Percentiles rank a stretch among this genome's conserved stretches.
These are phyloP conservation scores for Heteromormyrus szaboi DNA, from an alignment of 2,797 vertebrate species.

Conservation along the genomic window DNA sequence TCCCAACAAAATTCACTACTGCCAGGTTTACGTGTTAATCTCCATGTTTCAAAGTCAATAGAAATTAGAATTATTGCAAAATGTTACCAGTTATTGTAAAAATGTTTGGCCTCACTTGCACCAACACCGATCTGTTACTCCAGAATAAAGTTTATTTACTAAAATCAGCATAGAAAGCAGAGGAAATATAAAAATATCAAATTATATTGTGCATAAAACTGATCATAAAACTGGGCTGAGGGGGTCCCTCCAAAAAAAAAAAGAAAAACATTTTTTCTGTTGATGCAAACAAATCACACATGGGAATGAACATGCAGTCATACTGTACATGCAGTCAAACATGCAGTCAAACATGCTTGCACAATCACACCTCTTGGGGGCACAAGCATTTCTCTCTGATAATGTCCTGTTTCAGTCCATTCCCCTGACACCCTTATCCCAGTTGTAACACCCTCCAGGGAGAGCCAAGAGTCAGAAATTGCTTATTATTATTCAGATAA, in stretches of 20 bases:
- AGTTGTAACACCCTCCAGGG: neutral
- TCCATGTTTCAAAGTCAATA: neutral
- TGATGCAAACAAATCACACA: neutral
- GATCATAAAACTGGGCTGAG: neutral
- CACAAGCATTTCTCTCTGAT: conserved; percentile 5
- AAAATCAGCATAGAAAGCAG: neutral
- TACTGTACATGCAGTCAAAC: no score
- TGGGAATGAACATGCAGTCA: neutral
- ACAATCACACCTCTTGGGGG: neutral
- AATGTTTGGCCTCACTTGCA: neutral
- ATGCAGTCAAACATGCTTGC: neutral
- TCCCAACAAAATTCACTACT: neutral
- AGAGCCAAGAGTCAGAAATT: neutral
- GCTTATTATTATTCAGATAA: conserved; percentile 11
- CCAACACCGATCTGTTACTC: neutral
- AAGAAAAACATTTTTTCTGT: neutral
- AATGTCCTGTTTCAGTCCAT: neutral
- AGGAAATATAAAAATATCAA: neutral
- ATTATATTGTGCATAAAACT: neutral
- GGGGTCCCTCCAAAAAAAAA: neutral
- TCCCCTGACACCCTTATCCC: neutral
- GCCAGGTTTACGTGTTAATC: neutral
- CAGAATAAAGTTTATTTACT: neutral
- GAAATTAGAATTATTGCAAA: neutral
- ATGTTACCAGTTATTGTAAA: neutral